A percentile compares a stretch with the other conserved stretches of the same genome.
These are phyloP conservation scores for Phyllotreta striolata DNA, from an alignment of 2,888 invertebrate species.

Conservation along the genomic window DNA sequence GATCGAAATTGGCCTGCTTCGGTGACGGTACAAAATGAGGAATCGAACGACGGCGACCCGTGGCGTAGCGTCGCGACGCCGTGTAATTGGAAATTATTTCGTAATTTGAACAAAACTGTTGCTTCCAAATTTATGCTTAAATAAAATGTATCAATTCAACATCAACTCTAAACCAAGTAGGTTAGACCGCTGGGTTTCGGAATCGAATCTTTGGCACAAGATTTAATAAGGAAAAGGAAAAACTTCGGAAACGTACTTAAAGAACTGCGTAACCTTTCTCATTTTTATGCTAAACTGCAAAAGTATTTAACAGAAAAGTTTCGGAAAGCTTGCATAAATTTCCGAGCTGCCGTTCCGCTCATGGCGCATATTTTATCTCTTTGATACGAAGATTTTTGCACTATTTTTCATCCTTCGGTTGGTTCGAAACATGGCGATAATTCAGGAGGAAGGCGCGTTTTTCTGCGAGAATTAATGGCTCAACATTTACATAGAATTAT, in stretches of 20 bases:
- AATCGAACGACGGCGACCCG: too few relatives aligned
- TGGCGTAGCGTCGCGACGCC: too few relatives aligned
- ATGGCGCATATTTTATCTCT: conserved; percentile 18
- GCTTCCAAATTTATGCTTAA: too few relatives aligned
- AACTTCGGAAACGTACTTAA: conserved; percentile 14
- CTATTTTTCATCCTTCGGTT: conserved; percentile 18
- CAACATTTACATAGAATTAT: conserved; percentile 2
- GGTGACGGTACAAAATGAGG: not conserved
- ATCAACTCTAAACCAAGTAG: too few relatives aligned
- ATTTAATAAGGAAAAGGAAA: conserved; percentile 5
- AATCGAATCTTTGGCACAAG: not conserved
- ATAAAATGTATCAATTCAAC: too few relatives aligned
- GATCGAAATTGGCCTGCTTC: conserved; percentile 24
- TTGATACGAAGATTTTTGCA: conserved; percentile 7
- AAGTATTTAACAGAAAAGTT: conserved; percentile 23
- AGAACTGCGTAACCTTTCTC: conserved; percentile 14
- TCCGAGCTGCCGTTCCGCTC: conserved; percentile 7
- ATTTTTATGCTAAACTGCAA: conserved; percentile 16
- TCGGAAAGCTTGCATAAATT: conserved; percentile 20
- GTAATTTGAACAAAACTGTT: too few relatives aligned
- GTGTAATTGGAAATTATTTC: too few relatives aligned
- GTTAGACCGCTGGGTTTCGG: too few relatives aligned
- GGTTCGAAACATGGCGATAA: conserved; percentile 14
- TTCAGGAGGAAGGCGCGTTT: conserved; percentile 1
- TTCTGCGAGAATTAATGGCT: conserved; percentile 7